phyloP scores from a whole-genome alignment of 2,888 invertebrate species.

The Pomacea canaliculata region DNA sequence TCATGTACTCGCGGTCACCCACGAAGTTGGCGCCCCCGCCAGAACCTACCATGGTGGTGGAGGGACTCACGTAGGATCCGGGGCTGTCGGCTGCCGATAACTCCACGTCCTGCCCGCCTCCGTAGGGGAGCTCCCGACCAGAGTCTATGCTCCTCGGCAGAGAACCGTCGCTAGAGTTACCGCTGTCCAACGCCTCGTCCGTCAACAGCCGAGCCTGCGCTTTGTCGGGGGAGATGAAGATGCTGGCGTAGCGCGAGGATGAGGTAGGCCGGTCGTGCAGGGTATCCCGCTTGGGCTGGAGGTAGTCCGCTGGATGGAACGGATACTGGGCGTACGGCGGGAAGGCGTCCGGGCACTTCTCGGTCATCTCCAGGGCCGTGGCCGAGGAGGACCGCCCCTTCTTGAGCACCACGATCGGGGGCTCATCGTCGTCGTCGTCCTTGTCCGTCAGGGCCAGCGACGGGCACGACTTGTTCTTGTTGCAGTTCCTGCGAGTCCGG shows the following conservation, averaged over 20 bases:
- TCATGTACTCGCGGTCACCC: slow-evolving; percentile 44
- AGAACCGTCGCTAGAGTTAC: slow-evolving; percentile 60
- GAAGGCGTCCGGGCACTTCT: slow-evolving; percentile 61
- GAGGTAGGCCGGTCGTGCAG: slow-evolving; percentile 39
- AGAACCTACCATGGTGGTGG: slow-evolving; percentile 22
- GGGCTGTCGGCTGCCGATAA: slow-evolving; percentile 29
- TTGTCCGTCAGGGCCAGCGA: slow-evolving; percentile 61
- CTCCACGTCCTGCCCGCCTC: slow-evolving; percentile 16
- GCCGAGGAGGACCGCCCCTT: slow-evolving; percentile 62
- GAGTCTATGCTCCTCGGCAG: slow-evolving; percentile 58
- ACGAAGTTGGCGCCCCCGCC: slow-evolving; percentile 21
- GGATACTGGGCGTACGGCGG: slow-evolving; percentile 46
- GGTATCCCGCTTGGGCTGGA: slow-evolving; percentile 8
- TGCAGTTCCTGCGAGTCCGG: slow-evolving; percentile 67
- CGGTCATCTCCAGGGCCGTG: slow-evolving; percentile 62
- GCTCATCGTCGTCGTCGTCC: slow-evolving; percentile 56
- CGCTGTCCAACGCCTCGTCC: slow-evolving; percentile 55
- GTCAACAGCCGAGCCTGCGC: slow-evolving; percentile 60
- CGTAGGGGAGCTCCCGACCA: slow-evolving; percentile 18
- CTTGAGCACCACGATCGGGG: slow-evolving; percentile 65
- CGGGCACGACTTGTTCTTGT: slow-evolving; percentile 63
- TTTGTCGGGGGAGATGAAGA: slow-evolving; percentile 61
- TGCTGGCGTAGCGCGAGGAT: slow-evolving; percentile 60
- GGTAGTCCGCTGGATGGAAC: slow-evolving; percentile 30
- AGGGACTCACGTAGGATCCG: slow-evolving; percentile 31